Evolutionary conservation across 2,113 vertebrate species (phyloP), one percentile per base, ranked within the genome.

Genomic region (Nycticorax nycticorax): DNA sequence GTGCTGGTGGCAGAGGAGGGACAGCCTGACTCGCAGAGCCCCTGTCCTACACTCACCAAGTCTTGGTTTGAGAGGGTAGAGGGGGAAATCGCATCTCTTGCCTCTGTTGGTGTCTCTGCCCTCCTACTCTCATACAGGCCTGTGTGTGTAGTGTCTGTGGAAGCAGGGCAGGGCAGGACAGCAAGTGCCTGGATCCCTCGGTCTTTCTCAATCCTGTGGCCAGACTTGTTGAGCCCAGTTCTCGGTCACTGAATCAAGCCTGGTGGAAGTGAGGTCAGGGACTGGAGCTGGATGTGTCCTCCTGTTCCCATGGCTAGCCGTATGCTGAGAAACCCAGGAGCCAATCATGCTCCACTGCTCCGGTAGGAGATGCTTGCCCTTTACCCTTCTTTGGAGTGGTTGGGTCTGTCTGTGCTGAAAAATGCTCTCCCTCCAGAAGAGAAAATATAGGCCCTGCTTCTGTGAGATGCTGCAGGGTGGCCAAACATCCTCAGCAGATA

Each of bases 401-500:
- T 85, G 59, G 69, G n/a, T 82, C 62, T 79, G 45, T 69, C 45
- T 62, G 37, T 21, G 9, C 12, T 32, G 67, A 72, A 80, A 92
- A 78, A 68, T 20, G 32, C 23, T 95, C 71, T 88, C 32, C 56
- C 63, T 91, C 79, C 0, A 3, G 64, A 92, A 90, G 60, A 93
- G 83, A 79, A 90, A 96, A 60, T 32, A 37, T 0, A 1, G 47
- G 68, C 41, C 14, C 45, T 80, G 68, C 79, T 92, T 67, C 68
- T 72, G 14, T 78, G 83, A 84, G 85, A 73, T 85, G 92, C 90
- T 94, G 82, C 82, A 69, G 87, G 56, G 84, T 62, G 80, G 91
- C 95, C 92, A 92, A 89, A 95, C 89, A 94, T 94, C 89, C 93
- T 94, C 53, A 85, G 57, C 69, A 96, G 93, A 93, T 82, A 96